Evolutionary conservation across 2,113 vertebrate genomes (phyloP), one percentile per base, ranked within the genome.

Genomic region (Genyomyrus donnyi): DNA sequence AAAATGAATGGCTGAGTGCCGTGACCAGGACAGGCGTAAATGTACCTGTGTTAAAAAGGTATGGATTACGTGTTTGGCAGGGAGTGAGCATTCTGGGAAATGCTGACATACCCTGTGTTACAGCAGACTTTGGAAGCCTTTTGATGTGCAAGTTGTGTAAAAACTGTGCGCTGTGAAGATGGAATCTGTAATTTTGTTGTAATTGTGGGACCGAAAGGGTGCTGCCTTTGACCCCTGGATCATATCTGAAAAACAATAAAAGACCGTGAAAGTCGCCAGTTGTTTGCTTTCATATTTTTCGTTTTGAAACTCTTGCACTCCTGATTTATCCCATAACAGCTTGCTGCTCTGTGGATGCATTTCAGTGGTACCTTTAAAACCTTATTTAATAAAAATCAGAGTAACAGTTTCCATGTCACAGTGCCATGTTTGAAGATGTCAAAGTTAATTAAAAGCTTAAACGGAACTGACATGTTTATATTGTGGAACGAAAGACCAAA

Each of bases 91-190:
- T 48, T 85, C 24, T 46, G n/a, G 84, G 42, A 48, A n/a, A 21
- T 1, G 46, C 45, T 46, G 84, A 9, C 80, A 85, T n/a, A n/a
- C 9, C 4, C 45, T 31, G 24, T 15, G 74, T 31, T 39, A 17
- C 35, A 77, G 15, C 31, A 17, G 31, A 77, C 13, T 77, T 39
- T 15, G 27, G 31, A 39, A 35, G 31, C 17, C 13, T 80, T 77
- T 17, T 31, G 10, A 77, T n/a, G 42, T n/a, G 15, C n/a, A n/a
- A 85, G 42, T 49, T 46, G 21, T n/a, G 21, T 84, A 85, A 85
- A 50, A 86, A 31, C 46, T 86, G 42, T 85, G 84, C 13, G 46
- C 84, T 86, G 84, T 86, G 84, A 86, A 86, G 24, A 50, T 49
- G 84, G 27, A n/a, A 86, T 80, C 17, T 48, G 6, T 86, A 15